These are phyloP conservation scores for Cheilinus undulatus DNA, from an alignment of 2,113 vertebrate genomes.

Conservation along the genomic window DNA sequence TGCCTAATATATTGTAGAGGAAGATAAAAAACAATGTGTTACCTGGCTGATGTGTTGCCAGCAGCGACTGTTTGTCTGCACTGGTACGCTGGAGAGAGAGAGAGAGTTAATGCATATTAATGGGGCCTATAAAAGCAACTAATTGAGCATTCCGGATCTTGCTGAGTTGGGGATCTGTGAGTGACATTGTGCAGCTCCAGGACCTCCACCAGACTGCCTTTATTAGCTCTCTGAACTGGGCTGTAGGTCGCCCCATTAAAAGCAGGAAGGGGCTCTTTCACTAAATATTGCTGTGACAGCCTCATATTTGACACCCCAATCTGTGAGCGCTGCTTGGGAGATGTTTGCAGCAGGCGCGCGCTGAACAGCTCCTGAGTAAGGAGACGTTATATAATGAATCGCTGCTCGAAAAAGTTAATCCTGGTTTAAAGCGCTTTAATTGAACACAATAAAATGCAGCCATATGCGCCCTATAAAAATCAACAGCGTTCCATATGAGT, in stretches of 20 bases:
- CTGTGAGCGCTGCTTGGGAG: conserved; percentile 47
- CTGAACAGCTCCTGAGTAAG: conserved; percentile 37
- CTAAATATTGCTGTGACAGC: conserved; percentile 76
- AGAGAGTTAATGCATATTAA: conserved; percentile 85
- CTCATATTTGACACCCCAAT: conserved; percentile 77
- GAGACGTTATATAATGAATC: conserved; percentile 51
- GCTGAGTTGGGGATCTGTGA: conserved; percentile 95
- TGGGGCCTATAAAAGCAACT: conserved; percentile 90
- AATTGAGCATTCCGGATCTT: conserved; percentile 97
- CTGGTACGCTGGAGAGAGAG: conserved; percentile 62
- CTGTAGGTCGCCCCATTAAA: conserved; percentile 98
- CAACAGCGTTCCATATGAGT: conserved; percentile 72
- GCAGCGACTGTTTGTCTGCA: conserved; percentile 65
- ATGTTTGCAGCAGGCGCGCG: conserved; percentile 44
- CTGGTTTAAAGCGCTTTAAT: conserved; percentile 75
- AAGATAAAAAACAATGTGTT: conserved; percentile 32
- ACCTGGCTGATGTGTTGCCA: conserved; percentile 58
- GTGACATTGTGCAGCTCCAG: conserved; percentile 96
- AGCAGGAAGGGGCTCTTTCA: conserved; percentile 83
- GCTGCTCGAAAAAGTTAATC: conserved; percentile 72
- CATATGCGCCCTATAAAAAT: conserved; percentile 76
- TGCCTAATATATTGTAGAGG: conserved; percentile 2
- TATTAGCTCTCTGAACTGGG: conserved; percentile 96
- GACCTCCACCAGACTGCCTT: conserved; percentile 96
- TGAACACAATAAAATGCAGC: conserved; percentile 72